A percentile compares a stretch with the other conserved stretches of the same genome.
These are phyloP conservation scores for Chaitophorus viminalis DNA, from an alignment of 2,888 invertebrate species.

Conservation along the genomic window DNA sequence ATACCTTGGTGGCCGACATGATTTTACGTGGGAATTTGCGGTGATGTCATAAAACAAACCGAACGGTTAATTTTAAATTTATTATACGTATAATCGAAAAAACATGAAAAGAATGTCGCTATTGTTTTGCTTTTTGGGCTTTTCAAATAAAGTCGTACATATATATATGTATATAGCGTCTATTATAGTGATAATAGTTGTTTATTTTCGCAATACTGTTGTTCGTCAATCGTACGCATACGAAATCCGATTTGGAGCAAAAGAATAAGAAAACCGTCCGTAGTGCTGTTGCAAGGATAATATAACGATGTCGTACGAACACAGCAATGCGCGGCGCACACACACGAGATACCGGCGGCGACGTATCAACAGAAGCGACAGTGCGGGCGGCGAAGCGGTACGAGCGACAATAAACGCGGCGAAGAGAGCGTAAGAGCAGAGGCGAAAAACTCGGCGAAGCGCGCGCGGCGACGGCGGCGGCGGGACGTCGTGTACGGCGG, in stretches of 20 bases:
- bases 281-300: background rate
- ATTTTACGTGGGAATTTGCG: slow-evolving; percentile 15
- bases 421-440: background rate
- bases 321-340: background rate
- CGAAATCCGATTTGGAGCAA: too few relatives aligned
- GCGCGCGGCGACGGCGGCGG: background rate
- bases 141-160: too few relatives aligned
- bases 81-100: background rate
- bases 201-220: too few relatives aligned
- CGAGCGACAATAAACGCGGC: slow-evolving; percentile 34
- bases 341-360: slow-evolving; percentile 10
- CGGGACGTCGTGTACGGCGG: background rate
- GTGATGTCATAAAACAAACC: slow-evolving; percentile 51
- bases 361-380: slow-evolving; percentile 15
- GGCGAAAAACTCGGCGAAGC: background rate
- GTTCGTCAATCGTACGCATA: too few relatives aligned
- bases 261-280: background rate
- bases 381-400: slow-evolving; percentile 40
- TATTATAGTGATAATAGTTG: too few relatives aligned
- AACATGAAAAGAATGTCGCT: background rate
- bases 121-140: too few relatives aligned
- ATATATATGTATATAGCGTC: too few relatives aligned
- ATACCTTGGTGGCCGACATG: slow-evolving; percentile 58
- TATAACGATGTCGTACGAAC: background rate
- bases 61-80: background rate